Base-by-base conservation (phyloP, 2,113 vertebrate species). In the Azemiops feae region DNA sequence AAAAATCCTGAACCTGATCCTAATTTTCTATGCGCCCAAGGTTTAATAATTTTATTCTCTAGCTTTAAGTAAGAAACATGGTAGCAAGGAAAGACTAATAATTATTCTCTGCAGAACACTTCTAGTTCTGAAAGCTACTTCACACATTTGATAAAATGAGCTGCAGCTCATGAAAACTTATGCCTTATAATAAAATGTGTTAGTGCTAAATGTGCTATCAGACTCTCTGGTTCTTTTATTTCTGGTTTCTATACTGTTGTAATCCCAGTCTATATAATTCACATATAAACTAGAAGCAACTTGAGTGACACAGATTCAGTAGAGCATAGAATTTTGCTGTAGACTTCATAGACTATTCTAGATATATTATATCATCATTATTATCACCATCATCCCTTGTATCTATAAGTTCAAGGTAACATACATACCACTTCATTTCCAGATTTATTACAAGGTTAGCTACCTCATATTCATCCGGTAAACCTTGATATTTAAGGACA, bases 21-120 rank as follows among this genome's bases (percentile, higher is more conserved):
- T 50, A 23, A 39, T 88, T 18, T 53, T 30, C 1, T 47, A 27
- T 47, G n/a, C 2, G 3, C 16, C n/a, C 55, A 92, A 50, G 4
- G 8, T 1, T 91, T 39, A 47, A 47, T 87, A 23, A 39, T 64
- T 90, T 85, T 45, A 89, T 87, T 86, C 57, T 90, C 47, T 30
- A 60, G 27, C 8, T 95, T 88, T 85, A 95, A 92, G 91, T 92
- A 91, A 91, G 8, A 2, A 92, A n/a, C 16, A 60, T 0, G 2
- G 0, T 22, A 47, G 5, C 93, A 20, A 87, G 2, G 30, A n/a
- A 52, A 93, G 74, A 81, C 34, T 81, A 81, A 43, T 43, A 81
- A 81, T 81, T 81, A 81, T 81, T 81, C 74, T 81, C 18, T 22
- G 74, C 34, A 81, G 34, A 81, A 43, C 74, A 81, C 74, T 81